A percentile compares a stretch with the other conserved stretches of the same genome.
Conservation (phyloP, 2,888 invertebrate species). For the Deroplatys truncata region DNA sequence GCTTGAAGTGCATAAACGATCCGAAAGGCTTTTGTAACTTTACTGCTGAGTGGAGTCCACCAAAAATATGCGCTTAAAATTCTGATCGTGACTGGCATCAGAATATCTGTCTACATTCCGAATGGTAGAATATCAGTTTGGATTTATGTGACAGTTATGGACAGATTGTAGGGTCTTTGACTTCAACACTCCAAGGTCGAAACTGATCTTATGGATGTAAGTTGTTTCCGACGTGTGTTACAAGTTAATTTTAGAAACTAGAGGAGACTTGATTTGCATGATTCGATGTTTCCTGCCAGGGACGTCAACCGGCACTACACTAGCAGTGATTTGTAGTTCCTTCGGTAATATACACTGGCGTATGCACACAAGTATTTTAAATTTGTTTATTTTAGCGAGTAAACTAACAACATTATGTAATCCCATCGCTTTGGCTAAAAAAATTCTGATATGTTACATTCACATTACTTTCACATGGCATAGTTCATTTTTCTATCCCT, state of each 20-base stretch:
- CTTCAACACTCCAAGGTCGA: background rate
- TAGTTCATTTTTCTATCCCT: too few relatives aligned
- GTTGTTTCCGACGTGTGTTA: background rate
- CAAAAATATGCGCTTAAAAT: background rate
- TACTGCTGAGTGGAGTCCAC: background rate
- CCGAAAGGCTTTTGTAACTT: too few relatives aligned
- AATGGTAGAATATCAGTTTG: background rate
- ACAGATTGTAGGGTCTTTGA: background rate
- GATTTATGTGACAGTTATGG: background rate
- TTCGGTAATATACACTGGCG: background rate
- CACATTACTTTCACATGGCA: too few relatives aligned
- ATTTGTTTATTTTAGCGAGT: too few relatives aligned
- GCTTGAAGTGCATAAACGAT: too few relatives aligned
- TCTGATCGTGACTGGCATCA: background rate
- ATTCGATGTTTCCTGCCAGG: background rate
- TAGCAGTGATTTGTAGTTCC: background rate
- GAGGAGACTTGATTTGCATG: background rate
- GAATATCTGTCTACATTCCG: background rate
- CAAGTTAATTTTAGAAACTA: background rate
- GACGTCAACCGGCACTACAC: background rate
- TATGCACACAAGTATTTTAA: too few relatives aligned
- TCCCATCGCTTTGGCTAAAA: too few relatives aligned
- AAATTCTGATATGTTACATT: too few relatives aligned
- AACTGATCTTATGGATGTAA: background rate
- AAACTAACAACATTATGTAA: too few relatives aligned